A percentile compares a stretch with the other conserved stretches of the same genome.
Conservation (phyloP, 1,140 invertebrate genomes). For the Drosophila obscura region DNA sequence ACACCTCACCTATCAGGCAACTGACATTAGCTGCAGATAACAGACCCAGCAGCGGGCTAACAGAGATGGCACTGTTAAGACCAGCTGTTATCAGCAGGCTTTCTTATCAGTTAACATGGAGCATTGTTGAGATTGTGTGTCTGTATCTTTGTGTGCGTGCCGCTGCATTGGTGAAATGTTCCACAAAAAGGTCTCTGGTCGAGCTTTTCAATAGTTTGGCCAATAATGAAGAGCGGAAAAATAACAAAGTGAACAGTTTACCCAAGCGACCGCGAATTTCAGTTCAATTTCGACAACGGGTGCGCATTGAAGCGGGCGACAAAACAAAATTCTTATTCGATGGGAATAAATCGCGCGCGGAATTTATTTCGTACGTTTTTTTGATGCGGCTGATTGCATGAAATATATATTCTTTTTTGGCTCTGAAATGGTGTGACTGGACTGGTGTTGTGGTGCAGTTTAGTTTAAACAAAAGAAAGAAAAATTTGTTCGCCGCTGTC, state of each 20-base stretch:
- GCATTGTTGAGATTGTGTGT: conserved; percentile 47
- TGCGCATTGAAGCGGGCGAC: conserved; percentile 13
- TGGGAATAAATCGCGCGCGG: conserved; percentile 5
- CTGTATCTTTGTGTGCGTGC: not conserved
- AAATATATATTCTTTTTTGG: conserved; percentile 12
- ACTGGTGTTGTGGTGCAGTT: conserved; percentile 3
- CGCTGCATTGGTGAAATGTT: conserved; percentile 59
- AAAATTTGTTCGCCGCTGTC: too few relatives aligned
- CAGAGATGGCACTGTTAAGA: conserved; percentile 31
- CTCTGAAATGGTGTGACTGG: conserved; percentile 1
- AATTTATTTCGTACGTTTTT: conserved; percentile 17
- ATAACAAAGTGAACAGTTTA: conserved; percentile 51
- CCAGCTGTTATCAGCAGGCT: conserved; percentile 35
- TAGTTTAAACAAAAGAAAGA: conserved; percentile 6
- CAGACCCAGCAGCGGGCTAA: conserved; percentile 18
- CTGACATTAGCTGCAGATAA: conserved; percentile 20
- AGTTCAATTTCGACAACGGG: conserved; percentile 39
- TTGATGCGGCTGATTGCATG: not conserved
- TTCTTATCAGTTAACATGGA: conserved; percentile 64
- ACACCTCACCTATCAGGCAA: not conserved
- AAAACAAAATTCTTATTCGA: conserved; percentile 10
- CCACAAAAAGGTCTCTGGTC: conserved; percentile 25
- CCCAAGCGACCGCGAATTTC: conserved; percentile 52
- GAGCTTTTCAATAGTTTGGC: conserved; percentile 65
- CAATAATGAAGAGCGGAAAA: conserved; percentile 52